Evolutionary conservation across 1,140 invertebrate species (phyloP).

Genomic region (Coenobita brevimanus): DNA sequence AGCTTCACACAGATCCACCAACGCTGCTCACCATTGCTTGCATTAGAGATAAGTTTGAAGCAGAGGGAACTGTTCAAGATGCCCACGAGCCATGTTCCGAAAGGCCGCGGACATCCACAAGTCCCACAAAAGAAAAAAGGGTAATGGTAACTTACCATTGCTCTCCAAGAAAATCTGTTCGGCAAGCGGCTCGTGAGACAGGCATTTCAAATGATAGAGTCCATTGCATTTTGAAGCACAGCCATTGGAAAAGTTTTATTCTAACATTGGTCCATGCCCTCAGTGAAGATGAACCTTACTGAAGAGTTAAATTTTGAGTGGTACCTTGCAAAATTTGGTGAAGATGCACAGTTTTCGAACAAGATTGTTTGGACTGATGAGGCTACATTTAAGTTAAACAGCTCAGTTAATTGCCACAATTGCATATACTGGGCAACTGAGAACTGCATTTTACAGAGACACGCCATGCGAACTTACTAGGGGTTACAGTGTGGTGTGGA

Average conservation of each 20-base stretch:
- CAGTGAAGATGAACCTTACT: conserved; percentile 59
- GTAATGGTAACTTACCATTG: conserved; percentile 25
- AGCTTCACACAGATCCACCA: conserved; percentile 15
- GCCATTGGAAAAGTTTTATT: conserved; percentile 56
- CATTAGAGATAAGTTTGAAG: neutral
- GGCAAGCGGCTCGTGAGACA: conserved; percentile 32
- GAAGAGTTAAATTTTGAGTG: conserved; percentile 58
- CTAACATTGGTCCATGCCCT: conserved; percentile 52
- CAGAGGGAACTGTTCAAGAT: conserved; percentile 23
- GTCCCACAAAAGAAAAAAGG: conserved; percentile 39
- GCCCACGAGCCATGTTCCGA: conserved; percentile 22
- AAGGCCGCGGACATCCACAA: conserved; percentile 42
- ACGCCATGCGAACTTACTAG: too few species aligned
- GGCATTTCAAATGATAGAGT: conserved; percentile 43
- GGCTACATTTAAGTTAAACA: conserved; percentile 61
- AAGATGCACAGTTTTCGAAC: conserved; percentile 50
- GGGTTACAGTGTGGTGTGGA: conserved; percentile 17
- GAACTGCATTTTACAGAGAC: conserved; percentile 46
- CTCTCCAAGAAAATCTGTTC: conserved; percentile 33
- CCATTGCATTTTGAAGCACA: conserved; percentile 56
- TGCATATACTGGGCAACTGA: conserved; percentile 35
- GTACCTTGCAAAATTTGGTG: conserved; percentile 27
- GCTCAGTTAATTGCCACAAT: conserved; percentile 42
- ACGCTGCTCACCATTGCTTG: neutral
- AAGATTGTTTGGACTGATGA: conserved; percentile 61